Evolutionary conservation across 2,113 vertebrate genomes (phyloP), one percentile per base, ranked within the genome.

Genomic region (Scomber colias): DNA sequence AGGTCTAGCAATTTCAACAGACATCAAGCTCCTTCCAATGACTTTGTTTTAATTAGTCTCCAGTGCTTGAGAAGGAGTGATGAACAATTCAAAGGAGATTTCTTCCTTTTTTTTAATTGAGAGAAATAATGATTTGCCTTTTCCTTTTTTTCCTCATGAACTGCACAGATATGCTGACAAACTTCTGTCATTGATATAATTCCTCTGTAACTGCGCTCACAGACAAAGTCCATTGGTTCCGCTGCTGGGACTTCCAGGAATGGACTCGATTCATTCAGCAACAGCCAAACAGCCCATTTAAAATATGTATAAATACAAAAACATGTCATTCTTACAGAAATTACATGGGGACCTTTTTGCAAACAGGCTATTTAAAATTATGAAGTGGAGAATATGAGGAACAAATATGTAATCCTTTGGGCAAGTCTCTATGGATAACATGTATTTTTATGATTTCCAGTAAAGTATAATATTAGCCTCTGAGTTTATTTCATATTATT

Each of bases 31-130:
- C 24, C 46, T 54, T 76, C 40, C 62, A 84, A 7, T 71, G 54
- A 77, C 71, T 77, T 64, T 9, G 16, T 24, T 82, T 90, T 82
- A 91, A 91, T 90, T 90, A 74, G 62, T 82, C 49, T 62, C 46
- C 15, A 53, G 45, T 66, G 70, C 44, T 75, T 66, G 54, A 62
- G 64, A 66, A 49, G 12, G 69, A 70, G 16, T 68, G 49, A 71
- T 55, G 16, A 64, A 61, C 57, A 45, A 54, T 65, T 79, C 40
- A 77, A 65, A 68, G 48, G 13, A 50, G 53, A 55, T 64, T 74
- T 7, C 30, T 35, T 17, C 68, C 53, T 54, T 65, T 53, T 57
- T 71, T 77, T 50, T 16, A 65, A 67, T 51, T 31, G n/a, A 60
- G 61, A 64, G 57, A 63, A 71, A 65, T 50, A 63, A 71, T 65